phyloP scores from a whole-genome alignment of 2,797 vertebrate species.

The Telmatherina bonti region DNA sequence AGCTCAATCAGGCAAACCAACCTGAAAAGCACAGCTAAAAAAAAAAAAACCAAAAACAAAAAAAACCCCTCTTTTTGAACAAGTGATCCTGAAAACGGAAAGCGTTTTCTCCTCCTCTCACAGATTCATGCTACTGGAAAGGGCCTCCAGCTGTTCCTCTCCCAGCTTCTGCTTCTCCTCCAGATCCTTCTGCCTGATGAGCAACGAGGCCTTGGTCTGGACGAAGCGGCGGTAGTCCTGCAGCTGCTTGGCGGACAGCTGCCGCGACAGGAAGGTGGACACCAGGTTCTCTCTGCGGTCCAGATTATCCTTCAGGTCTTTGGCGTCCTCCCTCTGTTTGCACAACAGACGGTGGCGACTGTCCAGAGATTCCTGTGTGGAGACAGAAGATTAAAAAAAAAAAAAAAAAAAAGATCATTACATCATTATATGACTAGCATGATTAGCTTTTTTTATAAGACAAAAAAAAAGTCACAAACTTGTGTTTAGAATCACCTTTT shows the following conservation, averaged over 20 bases:
- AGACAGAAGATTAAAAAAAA: constrained; percentile 13
- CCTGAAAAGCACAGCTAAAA: constrained; percentile 2
- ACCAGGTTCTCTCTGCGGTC: constrained; percentile 90
- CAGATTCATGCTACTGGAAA: constrained; percentile 75
- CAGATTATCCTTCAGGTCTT: constrained; percentile 95
- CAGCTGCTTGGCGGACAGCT: constrained; percentile 86
- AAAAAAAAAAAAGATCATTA: neutral
- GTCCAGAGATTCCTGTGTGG: constrained; percentile 89
- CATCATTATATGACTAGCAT: too few species aligned
- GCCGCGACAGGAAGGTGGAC: constrained; percentile 86
- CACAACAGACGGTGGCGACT: constrained; percentile 89
- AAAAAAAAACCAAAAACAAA: too few species aligned
- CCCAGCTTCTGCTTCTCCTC: constrained; percentile 90
- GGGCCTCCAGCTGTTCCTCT: constrained; percentile 89
- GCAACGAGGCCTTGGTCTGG: constrained; percentile 88
- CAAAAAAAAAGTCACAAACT: neutral
- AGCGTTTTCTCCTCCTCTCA: constrained; percentile 32
- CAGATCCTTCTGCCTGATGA: constrained; percentile 92
- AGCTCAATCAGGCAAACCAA: constrained; percentile 23
- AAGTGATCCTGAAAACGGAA: constrained; percentile 8
- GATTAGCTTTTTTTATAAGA: neutral
- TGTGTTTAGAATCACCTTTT: too few species aligned
- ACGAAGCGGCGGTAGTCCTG: constrained; percentile 87
- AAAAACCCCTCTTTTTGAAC: constrained; percentile 7
- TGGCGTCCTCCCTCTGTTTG: constrained; percentile 91